Conservation (phyloP, 1,140 invertebrate genomes). For the Diachasma alloeum region DNA sequence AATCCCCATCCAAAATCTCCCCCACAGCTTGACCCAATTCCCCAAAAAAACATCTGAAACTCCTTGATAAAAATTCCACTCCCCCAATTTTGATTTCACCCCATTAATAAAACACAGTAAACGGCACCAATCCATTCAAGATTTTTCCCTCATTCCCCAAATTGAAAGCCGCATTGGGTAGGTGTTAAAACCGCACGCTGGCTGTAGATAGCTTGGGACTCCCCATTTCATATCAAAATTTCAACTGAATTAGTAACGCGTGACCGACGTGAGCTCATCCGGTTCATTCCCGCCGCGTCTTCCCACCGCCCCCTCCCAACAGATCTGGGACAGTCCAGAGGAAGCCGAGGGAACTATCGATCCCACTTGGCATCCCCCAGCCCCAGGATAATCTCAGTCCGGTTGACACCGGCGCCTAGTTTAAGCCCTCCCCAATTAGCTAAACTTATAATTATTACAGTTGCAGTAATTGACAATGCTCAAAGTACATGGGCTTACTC, state of each 20-base stretch:
- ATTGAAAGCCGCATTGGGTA: background rate
- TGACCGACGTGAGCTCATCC: background rate
- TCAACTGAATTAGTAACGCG: background rate
- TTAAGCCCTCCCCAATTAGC: slow-evolving; percentile 9
- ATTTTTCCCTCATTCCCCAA: background rate
- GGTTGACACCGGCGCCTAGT: background rate
- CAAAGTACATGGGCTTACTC: background rate
- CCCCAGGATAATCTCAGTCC: background rate
- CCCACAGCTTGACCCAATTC: too few relatives aligned
- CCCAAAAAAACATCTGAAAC: too few relatives aligned
- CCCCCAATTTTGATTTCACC: background rate
- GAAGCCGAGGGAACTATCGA: background rate
- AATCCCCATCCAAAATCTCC: too few relatives aligned
- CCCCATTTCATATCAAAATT: slow-evolving; percentile 8
- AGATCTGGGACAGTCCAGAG: background rate
- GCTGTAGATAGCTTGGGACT: background rate
- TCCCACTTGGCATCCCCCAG: background rate
- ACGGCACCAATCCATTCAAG: background rate
- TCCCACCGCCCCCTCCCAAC: background rate
- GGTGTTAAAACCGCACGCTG: background rate
- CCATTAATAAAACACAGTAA: background rate
- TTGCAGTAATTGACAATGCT: background rate
- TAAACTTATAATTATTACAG: slow-evolving; percentile 18
- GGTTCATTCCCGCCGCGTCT: background rate
- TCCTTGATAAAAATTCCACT: too few relatives aligned